A percentile compares a stretch with the other conserved stretches of the same genome.
These are phyloP conservation scores for Tetragonula clypearis DNA, from an alignment of 1,140 invertebrate species.

Conservation along the genomic window DNA sequence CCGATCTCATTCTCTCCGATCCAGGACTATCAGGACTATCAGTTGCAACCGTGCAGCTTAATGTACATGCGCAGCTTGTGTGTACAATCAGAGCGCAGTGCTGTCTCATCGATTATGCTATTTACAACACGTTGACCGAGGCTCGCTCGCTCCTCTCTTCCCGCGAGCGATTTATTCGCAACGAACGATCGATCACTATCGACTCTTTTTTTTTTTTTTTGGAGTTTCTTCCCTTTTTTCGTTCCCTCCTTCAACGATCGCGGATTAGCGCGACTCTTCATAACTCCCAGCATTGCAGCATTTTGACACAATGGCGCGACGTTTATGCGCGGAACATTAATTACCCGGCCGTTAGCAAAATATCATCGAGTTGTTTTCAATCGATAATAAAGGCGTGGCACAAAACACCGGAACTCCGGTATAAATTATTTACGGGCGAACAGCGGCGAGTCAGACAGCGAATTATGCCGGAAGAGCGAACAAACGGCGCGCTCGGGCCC, in stretches of 20 bases:
- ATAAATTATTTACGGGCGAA: constrained; percentile 62
- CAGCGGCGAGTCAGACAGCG: constrained; percentile 12
- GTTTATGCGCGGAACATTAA: constrained; percentile 35
- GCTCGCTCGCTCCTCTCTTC: background rate
- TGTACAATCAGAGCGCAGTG: background rate
- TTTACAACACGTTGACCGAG: constrained; percentile 78
- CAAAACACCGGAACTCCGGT: constrained; percentile 55
- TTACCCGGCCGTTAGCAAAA: constrained; percentile 55
- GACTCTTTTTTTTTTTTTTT: too few species aligned
- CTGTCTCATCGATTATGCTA: constrained; percentile 77
- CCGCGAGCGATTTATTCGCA: background rate
- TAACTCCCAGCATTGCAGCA: background rate
- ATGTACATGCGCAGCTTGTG: background rate
- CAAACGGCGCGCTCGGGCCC: constrained; percentile 50
- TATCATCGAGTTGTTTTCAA: constrained; percentile 52
- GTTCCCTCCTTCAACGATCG: background rate
- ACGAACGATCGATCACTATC: background rate
- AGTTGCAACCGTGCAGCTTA: background rate
- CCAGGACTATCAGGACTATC: background rate
- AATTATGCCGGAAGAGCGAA: constrained; percentile 52
- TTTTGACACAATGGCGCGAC: constrained; percentile 7
- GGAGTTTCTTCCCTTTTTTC: background rate
- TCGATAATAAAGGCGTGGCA: constrained; percentile 52
- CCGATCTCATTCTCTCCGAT: background rate
- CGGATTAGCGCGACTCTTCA: background rate